Conservation (phyloP, 2,888 invertebrate species). For the Nymphalis c-album region DNA sequence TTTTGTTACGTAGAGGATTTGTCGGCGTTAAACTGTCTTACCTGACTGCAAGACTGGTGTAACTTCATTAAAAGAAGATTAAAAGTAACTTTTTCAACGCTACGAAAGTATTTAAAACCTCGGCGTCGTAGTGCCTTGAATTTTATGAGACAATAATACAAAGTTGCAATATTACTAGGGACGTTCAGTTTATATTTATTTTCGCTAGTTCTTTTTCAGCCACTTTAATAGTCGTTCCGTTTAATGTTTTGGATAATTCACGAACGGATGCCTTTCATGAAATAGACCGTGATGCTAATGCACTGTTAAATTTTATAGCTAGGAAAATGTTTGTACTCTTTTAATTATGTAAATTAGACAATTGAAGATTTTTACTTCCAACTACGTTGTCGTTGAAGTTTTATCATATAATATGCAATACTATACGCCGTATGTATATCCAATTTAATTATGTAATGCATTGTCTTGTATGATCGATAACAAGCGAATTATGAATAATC, state of each 20-base stretch:
- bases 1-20: conserved; percentile 45
- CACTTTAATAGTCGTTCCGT: conserved; percentile 35
- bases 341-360: background rate
- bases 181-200: conserved; percentile 39
- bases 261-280: background rate
- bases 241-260: conserved; percentile 36
- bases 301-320: background rate
- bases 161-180: conserved; percentile 47
- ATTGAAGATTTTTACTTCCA: too few species aligned
- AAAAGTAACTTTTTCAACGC: conserved; percentile 61
- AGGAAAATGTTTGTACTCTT: background rate
- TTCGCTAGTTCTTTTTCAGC: conserved; percentile 31
- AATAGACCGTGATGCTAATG: background rate
- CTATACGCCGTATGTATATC: too few species aligned
- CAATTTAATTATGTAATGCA: too few species aligned
- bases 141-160: conserved; percentile 54
- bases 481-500: too few species aligned
- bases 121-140: conserved; percentile 43
- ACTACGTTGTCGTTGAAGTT: too few species aligned
- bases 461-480: too few species aligned
- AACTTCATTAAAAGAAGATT: conserved; percentile 74
- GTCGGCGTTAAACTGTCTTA: conserved; percentile 55
- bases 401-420: too few species aligned
- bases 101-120: conserved; percentile 53
- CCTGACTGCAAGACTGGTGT: conserved; percentile 51